Conservation (phyloP, 2,113 vertebrate genomes). For the Dasyornis broadbenti region DNA sequence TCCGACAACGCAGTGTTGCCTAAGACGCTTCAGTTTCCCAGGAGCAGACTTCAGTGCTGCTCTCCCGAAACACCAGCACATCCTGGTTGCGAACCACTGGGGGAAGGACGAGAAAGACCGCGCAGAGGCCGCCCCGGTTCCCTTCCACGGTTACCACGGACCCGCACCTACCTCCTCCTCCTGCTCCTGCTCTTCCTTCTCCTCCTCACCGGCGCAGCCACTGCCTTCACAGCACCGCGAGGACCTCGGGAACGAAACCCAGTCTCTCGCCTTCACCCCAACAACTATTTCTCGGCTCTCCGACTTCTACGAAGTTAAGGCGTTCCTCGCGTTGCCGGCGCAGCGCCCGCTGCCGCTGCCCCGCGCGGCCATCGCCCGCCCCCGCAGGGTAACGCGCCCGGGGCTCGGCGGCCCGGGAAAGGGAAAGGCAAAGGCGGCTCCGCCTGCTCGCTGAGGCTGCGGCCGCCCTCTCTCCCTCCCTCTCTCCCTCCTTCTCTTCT, state of each 20-base stretch:
- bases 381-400: neutral
- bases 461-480: neutral
- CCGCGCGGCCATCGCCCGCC: neutral
- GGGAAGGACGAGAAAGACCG: neutral
- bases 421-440: neutral
- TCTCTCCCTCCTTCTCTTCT: neutral
- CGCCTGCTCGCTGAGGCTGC: neutral
- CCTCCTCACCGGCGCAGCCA: neutral
- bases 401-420: neutral
- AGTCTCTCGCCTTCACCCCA: neutral
- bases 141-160: neutral
- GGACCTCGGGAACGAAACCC: neutral
- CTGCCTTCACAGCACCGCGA: neutral
- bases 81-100: rapidly evolving
- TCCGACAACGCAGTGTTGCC: neutral
- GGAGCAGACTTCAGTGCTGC: neutral
- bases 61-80: neutral
- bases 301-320: neutral
- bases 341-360: neutral
- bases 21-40: neutral
- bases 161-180: neutral
- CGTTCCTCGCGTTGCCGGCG: neutral
- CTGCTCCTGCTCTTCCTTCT: neutral
- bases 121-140: neutral
- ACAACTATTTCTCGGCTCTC: neutral